Base-by-base conservation (phyloP, 2,888 invertebrate species). In the Phengaris alcon region DNA sequence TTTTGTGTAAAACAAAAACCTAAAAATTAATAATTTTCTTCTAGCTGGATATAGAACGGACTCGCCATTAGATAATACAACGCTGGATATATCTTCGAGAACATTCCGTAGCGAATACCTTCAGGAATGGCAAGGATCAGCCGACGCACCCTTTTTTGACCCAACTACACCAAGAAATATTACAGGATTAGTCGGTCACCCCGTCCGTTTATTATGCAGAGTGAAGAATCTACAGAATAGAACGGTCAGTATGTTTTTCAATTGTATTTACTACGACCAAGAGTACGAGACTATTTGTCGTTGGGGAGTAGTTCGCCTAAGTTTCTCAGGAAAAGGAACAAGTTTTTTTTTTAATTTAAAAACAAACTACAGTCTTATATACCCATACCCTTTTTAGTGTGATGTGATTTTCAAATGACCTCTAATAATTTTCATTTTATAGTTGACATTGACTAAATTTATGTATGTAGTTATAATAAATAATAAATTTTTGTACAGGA, bases 171-270 rank as follows among this genome's bases (percentile, higher is more conserved):
- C 96, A 75, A 95, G 96, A 77, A 97, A 97, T 85, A 96, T 97
- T 75, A 97, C 97, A 10, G 97, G 97, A 6, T 93, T 97, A 54
- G 97, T 97, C 12, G 97, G 97, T 13, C 97, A 97, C 84, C 97
- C 97, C 44, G 97, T 97, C 44, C 94, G 96, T 82, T 91, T 97
- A 79, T 95, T 97, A 82, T 97, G 97, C 86, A 94, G 97, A 82
- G 97, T 97, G 79, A 97, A 97, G 89, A 97, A 97, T 90, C 92
- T 97, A 78, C 97, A 97, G 82, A 97, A 97, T 89, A 94, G 97
- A 89, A 97, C 97, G 89, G 97, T 97, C 86, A 96, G 97, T 64
- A 48, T 70, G 52, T 52, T 54, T n/a, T 51, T 68, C 13, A 68
- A 15, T n/a, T 70, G 2, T 51, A 51, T 70, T 55, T 55, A 4